These are phyloP conservation scores for Heliconius ismenius DNA, from an alignment of 2,888 invertebrate species.

Conservation along the genomic window DNA sequence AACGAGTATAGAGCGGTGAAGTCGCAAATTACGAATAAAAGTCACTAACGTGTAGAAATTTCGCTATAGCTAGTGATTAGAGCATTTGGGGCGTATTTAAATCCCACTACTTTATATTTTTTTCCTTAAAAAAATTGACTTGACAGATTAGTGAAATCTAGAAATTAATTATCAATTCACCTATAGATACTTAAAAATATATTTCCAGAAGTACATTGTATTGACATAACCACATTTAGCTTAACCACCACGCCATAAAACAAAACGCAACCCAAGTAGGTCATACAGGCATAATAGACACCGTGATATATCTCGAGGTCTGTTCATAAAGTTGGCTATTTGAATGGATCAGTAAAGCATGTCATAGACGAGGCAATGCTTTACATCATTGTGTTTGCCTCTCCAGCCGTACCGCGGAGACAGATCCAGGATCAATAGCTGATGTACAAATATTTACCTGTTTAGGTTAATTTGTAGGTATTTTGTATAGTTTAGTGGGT, in stretches of 20 bases:
- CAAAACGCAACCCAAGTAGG: constrained; percentile 22
- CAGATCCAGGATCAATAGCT: constrained; percentile 38
- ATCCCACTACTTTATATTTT: background rate
- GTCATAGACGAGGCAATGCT: constrained; percentile 33
- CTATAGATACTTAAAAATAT: background rate
- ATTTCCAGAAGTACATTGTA: background rate
- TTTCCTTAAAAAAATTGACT: background rate
- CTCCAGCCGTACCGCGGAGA: constrained; percentile 41
- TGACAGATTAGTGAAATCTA: background rate
- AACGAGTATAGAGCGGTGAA: background rate
- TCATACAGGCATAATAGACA: constrained; percentile 20
- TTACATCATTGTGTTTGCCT: constrained; percentile 43
- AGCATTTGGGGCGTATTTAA: background rate
- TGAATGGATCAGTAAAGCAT: constrained; percentile 36
- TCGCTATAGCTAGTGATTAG: background rate
- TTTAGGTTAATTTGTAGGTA: constrained; percentile 11
- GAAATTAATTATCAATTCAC: background rate
- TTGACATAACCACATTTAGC: background rate
- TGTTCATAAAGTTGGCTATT: constrained; percentile 33
- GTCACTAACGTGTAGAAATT: background rate
- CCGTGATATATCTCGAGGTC: constrained; percentile 19
- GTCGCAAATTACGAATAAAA: background rate
- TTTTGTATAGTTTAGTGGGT: background rate
- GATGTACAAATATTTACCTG: constrained; percentile 24
- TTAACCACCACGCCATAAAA: background rate